phyloP scores from a whole-genome alignment of 2,113 vertebrate genomes.

The Alces alces region DNA sequence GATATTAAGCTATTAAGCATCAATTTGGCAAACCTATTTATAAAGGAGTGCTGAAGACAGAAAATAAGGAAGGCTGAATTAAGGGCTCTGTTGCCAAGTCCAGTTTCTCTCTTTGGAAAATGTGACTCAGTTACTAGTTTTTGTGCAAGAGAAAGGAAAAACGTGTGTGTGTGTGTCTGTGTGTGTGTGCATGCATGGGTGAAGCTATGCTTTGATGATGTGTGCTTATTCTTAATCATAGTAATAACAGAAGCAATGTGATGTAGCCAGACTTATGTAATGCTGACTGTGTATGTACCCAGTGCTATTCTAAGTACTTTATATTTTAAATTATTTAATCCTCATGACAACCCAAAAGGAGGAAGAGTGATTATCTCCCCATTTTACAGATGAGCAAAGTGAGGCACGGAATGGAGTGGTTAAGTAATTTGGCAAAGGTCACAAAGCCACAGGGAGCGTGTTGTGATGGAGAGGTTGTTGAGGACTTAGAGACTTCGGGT shows the following conservation, averaged over 20 bases:
- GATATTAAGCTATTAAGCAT: conserved; percentile 65
- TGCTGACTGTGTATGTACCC: neutral
- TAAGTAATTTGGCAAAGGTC: neutral
- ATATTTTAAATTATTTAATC: neutral
- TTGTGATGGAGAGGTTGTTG: neutral
- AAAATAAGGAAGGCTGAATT: neutral
- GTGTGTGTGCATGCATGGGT: no score
- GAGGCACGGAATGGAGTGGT: neutral
- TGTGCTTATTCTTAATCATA: neutral
- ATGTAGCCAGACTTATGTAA: neutral
- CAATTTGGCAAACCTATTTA: conserved; percentile 55
- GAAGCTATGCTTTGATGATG: neutral
- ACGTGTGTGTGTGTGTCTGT: neutral
- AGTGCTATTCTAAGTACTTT: neutral
- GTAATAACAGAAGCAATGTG: neutral
- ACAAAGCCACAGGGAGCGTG: neutral
- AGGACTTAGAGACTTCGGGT: neutral
- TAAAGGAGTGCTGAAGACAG: conserved; percentile 39
- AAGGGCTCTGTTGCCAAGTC: neutral
- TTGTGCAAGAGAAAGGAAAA: neutral
- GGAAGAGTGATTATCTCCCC: neutral
- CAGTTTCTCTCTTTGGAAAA: neutral
- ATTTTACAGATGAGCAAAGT: neutral
- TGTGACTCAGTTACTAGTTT: neutral
- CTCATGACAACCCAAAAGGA: neutral